These are phyloP conservation scores for Cephus cinctus DNA, from an alignment of 1,140 invertebrate genomes.

Conservation along the genomic window DNA sequence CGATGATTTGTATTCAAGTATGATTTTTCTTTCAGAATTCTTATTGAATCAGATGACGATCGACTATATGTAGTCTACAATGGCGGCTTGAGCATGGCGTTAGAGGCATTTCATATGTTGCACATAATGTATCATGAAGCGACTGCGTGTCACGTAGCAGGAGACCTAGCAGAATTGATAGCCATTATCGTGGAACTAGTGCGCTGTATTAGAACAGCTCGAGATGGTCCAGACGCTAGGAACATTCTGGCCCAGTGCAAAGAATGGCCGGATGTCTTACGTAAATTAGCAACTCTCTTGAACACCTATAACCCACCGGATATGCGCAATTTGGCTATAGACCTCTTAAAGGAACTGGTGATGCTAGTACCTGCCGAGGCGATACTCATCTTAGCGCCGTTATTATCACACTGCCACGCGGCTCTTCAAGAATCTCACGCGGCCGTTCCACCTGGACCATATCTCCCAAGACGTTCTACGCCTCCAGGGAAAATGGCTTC, in stretches of 20 bases:
- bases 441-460: constrained; percentile 69
- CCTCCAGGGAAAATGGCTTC: constrained; percentile 60
- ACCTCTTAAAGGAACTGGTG: constrained; percentile 82
- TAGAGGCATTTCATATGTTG: constrained; percentile 87
- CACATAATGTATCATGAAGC: constrained; percentile 94
- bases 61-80: constrained; percentile 84
- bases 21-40: constrained; percentile 66
- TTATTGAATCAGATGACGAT: constrained; percentile 88
- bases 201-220: constrained; percentile 65
- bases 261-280: constrained; percentile 81
- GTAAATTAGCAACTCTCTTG: constrained; percentile 81
- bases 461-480: constrained; percentile 67
- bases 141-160: constrained; percentile 82
- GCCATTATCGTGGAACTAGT: constrained; percentile 74
- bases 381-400: constrained; percentile 77
- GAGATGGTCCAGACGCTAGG: constrained; percentile 66
- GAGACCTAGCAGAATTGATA: constrained; percentile 80
- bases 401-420: constrained; percentile 81
- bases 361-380: constrained; percentile 80
- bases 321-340: constrained; percentile 75
- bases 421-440: constrained; percentile 77
- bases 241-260: constrained; percentile 68
- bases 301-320: constrained; percentile 90
- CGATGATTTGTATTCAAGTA: too few relatives aligned
- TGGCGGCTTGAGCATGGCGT: constrained; percentile 82